Conservation (phyloP, 2,113 vertebrate genomes). For the Anthoscopus minutus region DNA sequence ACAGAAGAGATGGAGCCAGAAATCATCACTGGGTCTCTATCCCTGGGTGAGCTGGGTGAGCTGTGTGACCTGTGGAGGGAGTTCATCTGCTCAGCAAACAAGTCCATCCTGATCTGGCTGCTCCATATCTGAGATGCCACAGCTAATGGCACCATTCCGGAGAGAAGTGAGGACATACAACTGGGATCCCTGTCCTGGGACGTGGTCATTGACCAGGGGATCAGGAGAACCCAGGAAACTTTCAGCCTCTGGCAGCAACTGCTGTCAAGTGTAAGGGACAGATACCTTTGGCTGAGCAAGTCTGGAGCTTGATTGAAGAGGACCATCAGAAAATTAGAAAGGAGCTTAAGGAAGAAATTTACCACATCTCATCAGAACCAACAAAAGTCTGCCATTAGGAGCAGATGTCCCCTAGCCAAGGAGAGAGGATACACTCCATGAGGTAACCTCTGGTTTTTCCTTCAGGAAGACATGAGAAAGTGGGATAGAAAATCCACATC, state of each 20-base stretch:
- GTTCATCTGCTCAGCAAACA: accelerated
- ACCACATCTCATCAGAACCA: too few relatives aligned
- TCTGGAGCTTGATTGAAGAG: neutral
- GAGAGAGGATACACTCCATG: too few relatives aligned
- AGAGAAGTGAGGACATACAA: neutral
- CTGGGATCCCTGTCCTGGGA: neutral
- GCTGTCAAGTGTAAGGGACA: too few relatives aligned
- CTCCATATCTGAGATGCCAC: neutral
- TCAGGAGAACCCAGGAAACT: too few relatives aligned
- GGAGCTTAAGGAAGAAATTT: neutral
- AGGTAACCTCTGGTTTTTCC: neutral
- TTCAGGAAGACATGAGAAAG: neutral
- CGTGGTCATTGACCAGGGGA: too few relatives aligned
- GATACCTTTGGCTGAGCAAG: neutral
- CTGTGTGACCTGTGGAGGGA: neutral
- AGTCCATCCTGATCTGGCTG: too few relatives aligned
- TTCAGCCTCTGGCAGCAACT: too few relatives aligned
- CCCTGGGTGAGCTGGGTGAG: neutral
- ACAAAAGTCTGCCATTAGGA: neutral
- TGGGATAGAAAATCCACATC: neutral
- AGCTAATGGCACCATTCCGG: neutral
- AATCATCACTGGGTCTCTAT: neutral
- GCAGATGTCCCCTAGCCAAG: neutral
- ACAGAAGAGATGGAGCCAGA: neutral
- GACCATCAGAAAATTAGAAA: neutral